Evolutionary conservation across 2,797 vertebrate genomes (phyloP), one percentile per base, ranked within the genome.

Genomic region (Galagoides demidoff): DNA sequence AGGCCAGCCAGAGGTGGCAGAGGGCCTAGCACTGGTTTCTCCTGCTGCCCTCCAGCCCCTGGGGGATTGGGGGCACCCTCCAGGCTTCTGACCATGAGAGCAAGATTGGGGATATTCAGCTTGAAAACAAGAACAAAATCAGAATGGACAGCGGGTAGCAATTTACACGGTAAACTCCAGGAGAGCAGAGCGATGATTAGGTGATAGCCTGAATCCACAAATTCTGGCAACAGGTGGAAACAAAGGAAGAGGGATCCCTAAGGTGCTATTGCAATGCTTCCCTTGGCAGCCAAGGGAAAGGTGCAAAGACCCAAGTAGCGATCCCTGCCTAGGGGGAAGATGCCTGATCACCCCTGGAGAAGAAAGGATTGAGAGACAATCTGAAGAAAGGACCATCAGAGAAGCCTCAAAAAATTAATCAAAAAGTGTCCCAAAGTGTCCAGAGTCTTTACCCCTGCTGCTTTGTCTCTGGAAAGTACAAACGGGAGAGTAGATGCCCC

Each of bases 381-480:
- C 55, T 84, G 55, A 85, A 96, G 43, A 86, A 94, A 92, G 20
- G 39, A 59, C 66, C 59, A 43, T 37, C 39, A 31, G 55, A 88
- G 43, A 90, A 93, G 45, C 23, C 34, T 66, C 16, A 12, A 6
- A 12, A 64, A 93, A 76, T 2, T 7, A 63, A 66, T 74, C 45
- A 23, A 10, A 85, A 82, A 61, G 79, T 27, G 52, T 16, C 57
- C 64, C 76, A 20, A 52, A 82, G 43, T 45, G 5, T 43, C 55
- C 55, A 29, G n/a, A 23, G n/a, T n/a, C 22, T 74, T 66, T 14
- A 3, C 8, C 37, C 31, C 57, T 70, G 43, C 31, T 68, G 61
- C 95, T 93, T 93, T 85, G 55, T 92, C 88, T 90, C 78, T 77
- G 74, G 52, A 83, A 93, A 92, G 90, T 52, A 83, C 59, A 43